Evolutionary conservation across 2,797 vertebrate species (phyloP).

Genomic region (Cossypha caffra): DNA sequence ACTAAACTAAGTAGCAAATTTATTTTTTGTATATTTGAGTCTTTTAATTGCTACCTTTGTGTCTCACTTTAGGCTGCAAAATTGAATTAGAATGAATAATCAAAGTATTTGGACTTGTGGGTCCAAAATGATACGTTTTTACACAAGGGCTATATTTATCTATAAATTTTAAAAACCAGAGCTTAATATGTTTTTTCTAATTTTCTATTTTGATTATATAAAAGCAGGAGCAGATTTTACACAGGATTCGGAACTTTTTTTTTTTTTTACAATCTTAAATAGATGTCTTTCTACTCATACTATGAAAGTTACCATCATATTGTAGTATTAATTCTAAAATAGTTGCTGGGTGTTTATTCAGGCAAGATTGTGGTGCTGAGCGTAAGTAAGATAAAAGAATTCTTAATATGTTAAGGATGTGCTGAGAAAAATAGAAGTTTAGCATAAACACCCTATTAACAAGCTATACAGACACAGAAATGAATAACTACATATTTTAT

Average conservation of each 20-base stretch:
- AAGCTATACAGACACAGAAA: neutral
- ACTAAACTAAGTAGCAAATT: neutral
- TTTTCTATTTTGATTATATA: neutral
- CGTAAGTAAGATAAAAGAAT: neutral
- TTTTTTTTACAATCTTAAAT: neutral
- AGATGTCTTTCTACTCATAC: neutral
- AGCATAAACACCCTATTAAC: neutral
- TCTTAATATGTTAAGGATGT: neutral
- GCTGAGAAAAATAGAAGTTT: neutral
- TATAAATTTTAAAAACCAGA: neutral
- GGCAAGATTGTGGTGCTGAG: neutral
- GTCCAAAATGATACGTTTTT: neutral
- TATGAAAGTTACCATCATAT: neutral
- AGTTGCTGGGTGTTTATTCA: neutral
- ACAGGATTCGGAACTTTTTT: neutral
- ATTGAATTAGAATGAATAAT: neutral
- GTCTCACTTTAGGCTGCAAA: neutral
- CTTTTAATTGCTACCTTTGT: neutral
- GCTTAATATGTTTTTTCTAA: neutral
- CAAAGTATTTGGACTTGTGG: neutral
- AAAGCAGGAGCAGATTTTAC: neutral
- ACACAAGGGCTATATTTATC: neutral
- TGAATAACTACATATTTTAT: neutral
- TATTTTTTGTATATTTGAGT: neutral
- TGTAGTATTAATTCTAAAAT: neutral